Evolutionary conservation across 2,888 invertebrate species (phyloP), one percentile per base, ranked within the genome.

Genomic region (Mayetiola destructor): DNA sequence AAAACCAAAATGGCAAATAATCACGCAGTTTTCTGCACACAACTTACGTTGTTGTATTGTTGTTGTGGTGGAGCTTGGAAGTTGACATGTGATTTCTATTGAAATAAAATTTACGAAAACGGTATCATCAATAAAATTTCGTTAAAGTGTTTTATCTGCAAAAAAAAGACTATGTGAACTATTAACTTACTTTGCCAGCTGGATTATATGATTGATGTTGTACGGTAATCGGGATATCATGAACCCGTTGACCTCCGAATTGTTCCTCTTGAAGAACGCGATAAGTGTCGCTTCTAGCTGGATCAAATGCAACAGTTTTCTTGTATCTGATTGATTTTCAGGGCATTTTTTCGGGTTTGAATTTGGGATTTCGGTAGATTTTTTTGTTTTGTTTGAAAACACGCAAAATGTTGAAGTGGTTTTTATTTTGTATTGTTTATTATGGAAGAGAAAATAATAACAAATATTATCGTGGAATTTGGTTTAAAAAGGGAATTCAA

Each of bases 231-330:
- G 79, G 78, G 65, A 84, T 80, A 73, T 86, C 86, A 61, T 81
- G 82, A 63, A 81, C 75, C 57, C 73, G 70, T 68, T 79, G 81
- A 61, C 80, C 83, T 55, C n/a, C 20, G 8, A 77, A 72, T 64
- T 81, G 80, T 63, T 82, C 80, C 73, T 90, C 90, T 73, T 88
- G 86, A 61, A 91, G 80, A 66, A 86, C 88, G 76, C 83, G 85
- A 79, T 81, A 89, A 59, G 90, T 88, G 73, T 89, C 89, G 69
- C 89, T 90, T 77, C 85, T 83, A 70, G 86, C 84, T 64, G 90
- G 90, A 78, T 91, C 89, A 78, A 84, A 91, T 69, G 79, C 80
- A 69, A 82, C 73, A 63, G 84, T 81, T 72, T 82, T 82, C 79
- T 80, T 82, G 72, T 75, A 73, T 67, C 79, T 78, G 42, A 10